phyloP scores from a whole-genome alignment of 1,140 invertebrate genomes.

The Probaryconus sp. region DNA sequence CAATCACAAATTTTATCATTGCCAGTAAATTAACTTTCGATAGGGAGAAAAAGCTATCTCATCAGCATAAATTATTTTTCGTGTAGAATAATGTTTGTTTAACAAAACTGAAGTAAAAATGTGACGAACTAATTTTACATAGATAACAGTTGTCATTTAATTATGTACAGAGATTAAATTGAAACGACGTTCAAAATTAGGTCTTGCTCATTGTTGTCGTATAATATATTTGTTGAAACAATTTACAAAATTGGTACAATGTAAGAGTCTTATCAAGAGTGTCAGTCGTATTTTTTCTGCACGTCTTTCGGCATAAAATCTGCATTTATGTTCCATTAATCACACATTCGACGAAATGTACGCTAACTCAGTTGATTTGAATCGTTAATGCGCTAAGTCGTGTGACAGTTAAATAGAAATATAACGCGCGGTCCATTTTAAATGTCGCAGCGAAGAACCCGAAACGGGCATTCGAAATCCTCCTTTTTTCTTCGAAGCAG shows the following conservation, averaged over 20 bases:
- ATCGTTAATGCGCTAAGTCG: slow-evolving; percentile 13
- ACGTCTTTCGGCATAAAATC: slow-evolving; percentile 14
- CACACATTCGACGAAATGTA: slow-evolving; percentile 13
- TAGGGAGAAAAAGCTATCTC: too few species aligned
- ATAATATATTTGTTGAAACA: slow-evolving; percentile 38
- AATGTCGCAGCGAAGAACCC: neutral
- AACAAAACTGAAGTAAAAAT: too few species aligned
- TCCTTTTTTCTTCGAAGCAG: slow-evolving; percentile 38
- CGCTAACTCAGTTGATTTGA: slow-evolving; percentile 6
- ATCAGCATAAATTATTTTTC: too few species aligned
- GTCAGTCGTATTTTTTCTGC: slow-evolving; percentile 15
- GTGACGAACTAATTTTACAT: too few species aligned
- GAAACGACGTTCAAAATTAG: too few species aligned
- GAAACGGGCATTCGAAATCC: neutral
- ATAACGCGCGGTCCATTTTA: slow-evolving; percentile 12
- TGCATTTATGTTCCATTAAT: slow-evolving; percentile 28
- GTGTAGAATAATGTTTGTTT: too few species aligned
- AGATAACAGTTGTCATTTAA: too few species aligned
- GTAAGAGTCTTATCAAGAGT: slow-evolving; percentile 18
- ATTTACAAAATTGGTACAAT: too few species aligned
- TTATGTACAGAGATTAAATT: too few species aligned
- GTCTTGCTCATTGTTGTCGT: too few species aligned
- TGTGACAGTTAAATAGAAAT: slow-evolving; percentile 33
- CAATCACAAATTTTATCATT: too few species aligned
- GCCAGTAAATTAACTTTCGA: too few species aligned